Conservation (phyloP, 1,140 invertebrate genomes). For the Drosophila tsacasi region DNA sequence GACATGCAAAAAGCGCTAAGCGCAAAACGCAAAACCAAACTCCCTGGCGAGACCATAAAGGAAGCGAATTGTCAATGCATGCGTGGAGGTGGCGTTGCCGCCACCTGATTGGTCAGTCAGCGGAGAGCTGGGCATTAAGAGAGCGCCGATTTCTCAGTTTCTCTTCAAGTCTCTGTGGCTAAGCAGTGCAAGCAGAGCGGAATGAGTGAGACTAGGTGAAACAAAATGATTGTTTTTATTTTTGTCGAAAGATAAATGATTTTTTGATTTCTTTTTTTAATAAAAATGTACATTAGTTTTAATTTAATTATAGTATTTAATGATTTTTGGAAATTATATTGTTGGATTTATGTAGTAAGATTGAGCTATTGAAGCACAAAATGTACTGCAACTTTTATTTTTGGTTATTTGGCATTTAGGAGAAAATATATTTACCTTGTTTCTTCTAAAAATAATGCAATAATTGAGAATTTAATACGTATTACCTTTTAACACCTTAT, state of each 20-base stretch:
- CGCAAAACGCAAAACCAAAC: constrained; percentile 29
- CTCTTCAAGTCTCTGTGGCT: constrained; percentile 6
- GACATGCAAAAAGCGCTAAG: constrained; percentile 8
- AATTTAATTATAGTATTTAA: too few relatives aligned
- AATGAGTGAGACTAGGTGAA: constrained; percentile 8
- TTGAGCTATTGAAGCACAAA: too few relatives aligned
- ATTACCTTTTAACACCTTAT: too few relatives aligned
- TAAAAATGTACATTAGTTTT: too few relatives aligned
- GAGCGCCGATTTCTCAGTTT: constrained; percentile 12
- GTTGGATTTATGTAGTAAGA: too few relatives aligned
- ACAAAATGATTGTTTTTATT: neutral
- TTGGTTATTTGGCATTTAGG: too few relatives aligned
- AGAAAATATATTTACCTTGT: too few relatives aligned
- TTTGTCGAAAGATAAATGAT: neutral
- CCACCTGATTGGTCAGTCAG: constrained; percentile 57
- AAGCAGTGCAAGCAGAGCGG: constrained; percentile 51
- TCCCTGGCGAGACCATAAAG: constrained; percentile 51
- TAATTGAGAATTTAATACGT: too few relatives aligned
- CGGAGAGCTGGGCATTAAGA: constrained; percentile 26
- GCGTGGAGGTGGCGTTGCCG: constrained; percentile 22
- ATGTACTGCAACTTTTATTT: too few relatives aligned
- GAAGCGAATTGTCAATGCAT: constrained; percentile 60
- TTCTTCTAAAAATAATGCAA: too few relatives aligned
- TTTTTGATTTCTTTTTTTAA: neutral
- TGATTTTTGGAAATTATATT: too few relatives aligned